Percentiles rank a stretch among this genome's conserved stretches.
These are phyloP conservation scores for Aleiodes alternator DNA, from an alignment of 2,888 invertebrate genomes.

Conservation along the genomic window DNA sequence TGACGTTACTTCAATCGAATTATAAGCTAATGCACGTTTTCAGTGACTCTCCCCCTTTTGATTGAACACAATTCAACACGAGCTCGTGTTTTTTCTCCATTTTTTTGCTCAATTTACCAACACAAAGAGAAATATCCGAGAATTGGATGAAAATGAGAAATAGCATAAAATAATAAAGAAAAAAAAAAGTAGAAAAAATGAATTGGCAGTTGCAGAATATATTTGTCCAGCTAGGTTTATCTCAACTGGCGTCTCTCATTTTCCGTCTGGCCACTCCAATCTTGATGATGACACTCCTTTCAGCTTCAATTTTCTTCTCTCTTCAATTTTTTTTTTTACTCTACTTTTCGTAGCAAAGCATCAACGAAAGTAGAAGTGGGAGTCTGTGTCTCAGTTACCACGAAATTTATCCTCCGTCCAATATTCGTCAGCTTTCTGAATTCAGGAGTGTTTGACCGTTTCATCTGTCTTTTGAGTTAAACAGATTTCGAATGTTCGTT, in stretches of 20 bases:
- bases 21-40: not conserved
- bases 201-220: conserved; percentile 36
- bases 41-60: not conserved
- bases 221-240: conserved; percentile 26
- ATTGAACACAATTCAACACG: not conserved
- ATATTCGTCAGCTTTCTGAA: too few species aligned
- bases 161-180: not conserved
- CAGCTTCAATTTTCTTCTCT: conserved; percentile 24
- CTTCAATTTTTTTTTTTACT: conserved; percentile 4
- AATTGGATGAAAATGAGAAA: not conserved
- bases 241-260: conserved; percentile 32
- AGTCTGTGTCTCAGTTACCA: not conserved
- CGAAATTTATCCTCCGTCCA: conserved; percentile 8
- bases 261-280: conserved; percentile 39
- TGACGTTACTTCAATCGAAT: not conserved
- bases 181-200: conserved; percentile 15
- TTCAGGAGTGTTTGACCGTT: too few species aligned
- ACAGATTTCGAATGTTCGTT: too few species aligned
- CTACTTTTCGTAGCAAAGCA: not conserved
- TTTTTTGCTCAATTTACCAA: too few species aligned
- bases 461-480: too few species aligned
- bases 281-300: conserved; percentile 31
- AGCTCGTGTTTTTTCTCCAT: too few species aligned
- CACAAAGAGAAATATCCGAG: not conserved
- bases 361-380: conserved; percentile 1